Evolutionary conservation across 2,113 vertebrate genomes (phyloP).

Genomic region (Rhipidura dahli): DNA sequence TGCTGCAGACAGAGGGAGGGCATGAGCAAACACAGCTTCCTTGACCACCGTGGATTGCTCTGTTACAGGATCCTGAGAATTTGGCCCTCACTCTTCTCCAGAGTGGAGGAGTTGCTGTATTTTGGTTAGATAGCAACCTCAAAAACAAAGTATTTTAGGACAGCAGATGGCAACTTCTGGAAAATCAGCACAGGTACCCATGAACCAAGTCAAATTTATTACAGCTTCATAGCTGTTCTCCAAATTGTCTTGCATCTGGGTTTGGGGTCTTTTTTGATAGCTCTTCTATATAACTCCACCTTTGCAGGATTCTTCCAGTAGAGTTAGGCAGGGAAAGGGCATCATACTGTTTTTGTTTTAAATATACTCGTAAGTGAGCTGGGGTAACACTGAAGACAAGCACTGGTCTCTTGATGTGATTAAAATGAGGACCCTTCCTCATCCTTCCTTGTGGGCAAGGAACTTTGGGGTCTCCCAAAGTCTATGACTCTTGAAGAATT

Average conservation of each 20-base stretch:
- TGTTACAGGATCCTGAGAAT: background rate
- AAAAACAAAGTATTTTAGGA: background rate
- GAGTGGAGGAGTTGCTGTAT: background rate
- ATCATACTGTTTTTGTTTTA: background rate
- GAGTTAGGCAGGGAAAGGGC: background rate
- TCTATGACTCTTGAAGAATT: background rate
- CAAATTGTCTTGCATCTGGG: background rate
- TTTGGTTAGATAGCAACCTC: background rate
- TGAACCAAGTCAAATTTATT: background rate
- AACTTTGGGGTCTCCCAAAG: background rate
- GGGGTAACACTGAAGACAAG: background rate
- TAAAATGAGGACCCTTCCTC: background rate
- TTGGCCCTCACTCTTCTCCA: background rate
- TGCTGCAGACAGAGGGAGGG: background rate
- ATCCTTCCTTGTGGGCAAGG: background rate
- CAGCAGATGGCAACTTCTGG: background rate
- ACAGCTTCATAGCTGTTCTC: background rate
- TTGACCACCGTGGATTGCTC: background rate
- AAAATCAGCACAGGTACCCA: background rate
- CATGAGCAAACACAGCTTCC: background rate
- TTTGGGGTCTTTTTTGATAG: background rate
- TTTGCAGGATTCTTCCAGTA: background rate
- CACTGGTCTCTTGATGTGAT: background rate
- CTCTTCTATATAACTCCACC: background rate
- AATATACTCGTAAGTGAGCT: background rate